Percentiles rank a stretch among this genome's conserved stretches.
Conservation (phyloP, 2,113 vertebrate genomes). For the Misgurnus mizolepis region DNA sequence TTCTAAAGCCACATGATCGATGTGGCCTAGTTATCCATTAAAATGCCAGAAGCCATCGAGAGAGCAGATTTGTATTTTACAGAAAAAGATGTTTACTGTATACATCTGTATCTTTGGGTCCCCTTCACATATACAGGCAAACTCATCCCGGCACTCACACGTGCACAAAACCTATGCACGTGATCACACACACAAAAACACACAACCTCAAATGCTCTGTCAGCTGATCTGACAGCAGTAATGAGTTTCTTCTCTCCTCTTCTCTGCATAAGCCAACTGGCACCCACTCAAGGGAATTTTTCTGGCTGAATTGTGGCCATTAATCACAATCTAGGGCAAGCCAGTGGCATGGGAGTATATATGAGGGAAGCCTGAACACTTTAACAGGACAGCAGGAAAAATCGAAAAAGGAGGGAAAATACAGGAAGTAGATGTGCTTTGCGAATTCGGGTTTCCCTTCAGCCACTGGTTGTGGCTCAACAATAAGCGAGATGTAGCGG, state of each 20-base stretch:
- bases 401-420: slow-evolving; percentile 37
- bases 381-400: slow-evolving; percentile 39
- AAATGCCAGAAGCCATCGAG: slow-evolving; percentile 41
- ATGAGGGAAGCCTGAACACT: slow-evolving; percentile 67
- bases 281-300: slow-evolving; percentile 82
- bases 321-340: slow-evolving; percentile 85
- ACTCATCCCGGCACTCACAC: background rate
- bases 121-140: background rate
- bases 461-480: slow-evolving; percentile 44
- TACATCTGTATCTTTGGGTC: slow-evolving; percentile 33
- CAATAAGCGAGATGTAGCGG: slow-evolving; percentile 51
- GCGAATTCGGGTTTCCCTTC: slow-evolving; percentile 28
- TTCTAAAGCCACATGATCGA: slow-evolving; percentile 36
- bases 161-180: slow-evolving; percentile 37
- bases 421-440: slow-evolving; percentile 44
- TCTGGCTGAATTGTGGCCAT: slow-evolving; percentile 82
- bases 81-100: slow-evolving; percentile 54
- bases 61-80: background rate
- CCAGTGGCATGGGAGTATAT: slow-evolving; percentile 68
- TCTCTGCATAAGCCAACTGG: slow-evolving; percentile 80
- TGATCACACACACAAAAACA: slow-evolving; percentile 53
- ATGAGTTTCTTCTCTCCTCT: slow-evolving; percentile 75
- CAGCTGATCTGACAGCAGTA: slow-evolving; percentile 79
- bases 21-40: slow-evolving; percentile 54
- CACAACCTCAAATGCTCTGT: slow-evolving; percentile 66